Conservation (phyloP, 2,797 vertebrate genomes). For the Anisognathus igniventris region DNA sequence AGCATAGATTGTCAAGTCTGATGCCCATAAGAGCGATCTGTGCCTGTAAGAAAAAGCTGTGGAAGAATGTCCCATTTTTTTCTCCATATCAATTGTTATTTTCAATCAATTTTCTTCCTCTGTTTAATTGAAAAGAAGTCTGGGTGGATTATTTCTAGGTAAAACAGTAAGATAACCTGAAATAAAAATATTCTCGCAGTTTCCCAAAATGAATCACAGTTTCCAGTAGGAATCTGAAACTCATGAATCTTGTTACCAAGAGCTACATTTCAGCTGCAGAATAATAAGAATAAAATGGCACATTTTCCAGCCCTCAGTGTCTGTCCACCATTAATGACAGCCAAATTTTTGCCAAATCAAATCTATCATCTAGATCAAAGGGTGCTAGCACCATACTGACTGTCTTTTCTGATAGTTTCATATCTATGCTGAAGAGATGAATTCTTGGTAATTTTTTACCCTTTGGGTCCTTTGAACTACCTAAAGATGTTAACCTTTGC, state of each 20-base stretch:
- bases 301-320: background rate
- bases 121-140: background rate
- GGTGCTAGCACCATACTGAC: background rate
- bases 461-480: background rate
- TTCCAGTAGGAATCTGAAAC: background rate
- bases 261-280: background rate
- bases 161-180: background rate
- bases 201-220: background rate
- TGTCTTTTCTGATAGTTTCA: background rate
- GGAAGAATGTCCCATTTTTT: background rate
- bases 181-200: background rate
- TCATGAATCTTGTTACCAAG: background rate
- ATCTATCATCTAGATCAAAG: background rate
- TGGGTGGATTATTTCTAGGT: background rate
- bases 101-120: background rate
- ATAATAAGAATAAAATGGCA: background rate
- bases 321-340: background rate
- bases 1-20: background rate
- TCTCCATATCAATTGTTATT: background rate
- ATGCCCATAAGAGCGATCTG: background rate
- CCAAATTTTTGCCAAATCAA: background rate
- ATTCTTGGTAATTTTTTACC: background rate
- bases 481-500: slow-evolving; percentile 12
- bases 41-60: background rate
- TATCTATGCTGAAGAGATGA: background rate